Evolutionary conservation across 1,140 invertebrate species (phyloP), one percentile per base, ranked within the genome.

Genomic region (Drosophila novamexicana): DNA sequence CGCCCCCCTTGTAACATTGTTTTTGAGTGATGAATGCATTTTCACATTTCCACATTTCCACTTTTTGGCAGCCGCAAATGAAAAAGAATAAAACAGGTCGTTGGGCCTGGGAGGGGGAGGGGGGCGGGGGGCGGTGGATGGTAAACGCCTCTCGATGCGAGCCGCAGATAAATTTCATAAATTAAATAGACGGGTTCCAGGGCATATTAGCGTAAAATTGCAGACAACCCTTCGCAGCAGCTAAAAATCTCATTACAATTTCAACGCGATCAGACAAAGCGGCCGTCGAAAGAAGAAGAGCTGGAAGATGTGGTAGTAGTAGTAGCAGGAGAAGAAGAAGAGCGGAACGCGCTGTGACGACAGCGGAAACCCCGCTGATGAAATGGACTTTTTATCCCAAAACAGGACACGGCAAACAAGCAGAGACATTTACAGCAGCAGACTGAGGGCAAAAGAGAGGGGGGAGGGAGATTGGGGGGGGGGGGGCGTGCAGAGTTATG

Each of bases 211-310:
- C 83, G 90, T 74, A 84, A 91, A 91, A 91, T 91, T 91, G 75
- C 72, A 66, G 82, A 74, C 79, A 84, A 80, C 79, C 77, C 67
- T 73, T 75, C 32, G 68, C 39, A 47, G 53, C 42, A 61, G 39
- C 47, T 29, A 18, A 71, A 88, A 91, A 91, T 89, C 90, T 91
- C 90, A 91, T 91, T 91, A 91, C 79, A 86, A 91, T 91, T 91
- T 91, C 90, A 91, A 89, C 90, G 73, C 80, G 72, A 83, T 79
- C 80, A 81, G 64, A 91, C 78, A 83, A 91, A 89, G 79, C 81
- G 63, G 64, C 67, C 56, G 44, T 22, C 50, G 58, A 45, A 64
- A 59, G 56, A 63, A 49, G 14, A 44, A 29, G 34, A 52, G 16
- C 3, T 50, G 5, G 5, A 9, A 8, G 50, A 16, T 29, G 39